Evolutionary conservation across 2,888 invertebrate genomes (phyloP).

Genomic region (Coelinius sp.): DNA sequence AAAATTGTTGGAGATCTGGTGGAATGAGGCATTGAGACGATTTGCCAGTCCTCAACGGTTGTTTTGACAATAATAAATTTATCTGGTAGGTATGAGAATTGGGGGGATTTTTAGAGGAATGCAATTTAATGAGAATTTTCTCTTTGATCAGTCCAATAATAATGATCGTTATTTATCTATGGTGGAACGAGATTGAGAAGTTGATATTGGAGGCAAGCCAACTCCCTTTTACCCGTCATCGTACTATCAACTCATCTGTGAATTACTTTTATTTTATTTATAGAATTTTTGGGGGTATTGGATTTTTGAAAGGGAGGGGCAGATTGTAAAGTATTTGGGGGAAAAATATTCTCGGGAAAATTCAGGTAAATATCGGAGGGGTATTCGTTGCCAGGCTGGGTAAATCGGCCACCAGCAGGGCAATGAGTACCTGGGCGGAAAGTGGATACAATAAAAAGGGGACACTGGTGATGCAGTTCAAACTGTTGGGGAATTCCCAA

Average conservation of each 20-base stretch:
- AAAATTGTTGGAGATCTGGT: too few species aligned
- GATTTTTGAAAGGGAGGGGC: not conserved
- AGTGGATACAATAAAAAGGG: constrained; percentile 18
- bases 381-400: not conserved
- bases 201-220: constrained; percentile 36
- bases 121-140: constrained; percentile 13
- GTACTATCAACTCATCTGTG: constrained; percentile 27
- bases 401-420: constrained; percentile 58
- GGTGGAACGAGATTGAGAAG: constrained; percentile 31
- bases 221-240: constrained; percentile 35
- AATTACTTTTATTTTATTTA: constrained; percentile 12
- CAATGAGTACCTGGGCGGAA: constrained; percentile 50
- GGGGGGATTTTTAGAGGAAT: not conserved
- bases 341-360: not conserved
- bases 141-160: constrained; percentile 39
- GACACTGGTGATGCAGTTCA: not conserved
- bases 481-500: constrained; percentile 9
- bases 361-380: constrained; percentile 11
- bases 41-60: too few species aligned
- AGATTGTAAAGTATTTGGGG: constrained; percentile 4
- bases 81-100: too few species aligned
- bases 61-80: too few species aligned
- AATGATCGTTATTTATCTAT: constrained; percentile 40
- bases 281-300: not conserved
- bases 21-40: too few species aligned